Conservation (phyloP, 2,888 invertebrate species). For the Cephus spinipes region DNA sequence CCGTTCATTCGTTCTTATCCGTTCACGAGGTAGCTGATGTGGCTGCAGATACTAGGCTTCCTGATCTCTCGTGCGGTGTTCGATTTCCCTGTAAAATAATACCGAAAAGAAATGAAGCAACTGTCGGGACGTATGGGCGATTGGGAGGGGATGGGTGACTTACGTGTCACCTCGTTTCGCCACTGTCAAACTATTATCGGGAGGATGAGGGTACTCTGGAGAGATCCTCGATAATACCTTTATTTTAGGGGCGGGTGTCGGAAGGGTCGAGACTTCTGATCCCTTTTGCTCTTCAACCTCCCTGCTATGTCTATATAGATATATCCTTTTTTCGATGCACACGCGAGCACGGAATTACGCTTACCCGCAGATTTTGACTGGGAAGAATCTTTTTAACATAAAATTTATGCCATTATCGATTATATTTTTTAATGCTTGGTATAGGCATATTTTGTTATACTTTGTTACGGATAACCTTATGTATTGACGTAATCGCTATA, state of each 20-base stretch:
- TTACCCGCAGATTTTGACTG: not conserved
- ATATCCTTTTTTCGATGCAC: not conserved
- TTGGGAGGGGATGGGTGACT: not conserved
- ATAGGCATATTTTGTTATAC: not conserved
- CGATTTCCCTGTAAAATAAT: constrained; percentile 43
- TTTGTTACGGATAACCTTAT: not conserved
- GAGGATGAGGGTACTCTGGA: not conserved
- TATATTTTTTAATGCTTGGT: not conserved
- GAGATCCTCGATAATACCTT: not conserved
- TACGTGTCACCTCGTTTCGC: not conserved
- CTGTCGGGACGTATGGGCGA: not conserved
- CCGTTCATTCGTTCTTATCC: not conserved
- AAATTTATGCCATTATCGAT: not conserved
- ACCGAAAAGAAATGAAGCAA: constrained; percentile 40
- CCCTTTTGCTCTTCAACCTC: not conserved
- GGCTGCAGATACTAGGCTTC: constrained; percentile 39
- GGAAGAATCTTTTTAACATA: not conserved
- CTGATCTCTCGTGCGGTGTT: constrained; percentile 26
- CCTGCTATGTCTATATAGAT: not conserved
- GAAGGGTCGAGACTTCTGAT: not conserved
- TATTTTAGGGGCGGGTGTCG: not conserved
- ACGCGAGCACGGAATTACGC: not conserved
- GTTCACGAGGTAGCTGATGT: constrained; percentile 23
- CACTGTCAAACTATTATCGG: not conserved
- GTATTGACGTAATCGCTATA: not conserved